Evolutionary conservation across 2,113 vertebrate species (phyloP), one percentile per base, ranked within the genome.

Genomic region (Ochotona curzoniae): DNA sequence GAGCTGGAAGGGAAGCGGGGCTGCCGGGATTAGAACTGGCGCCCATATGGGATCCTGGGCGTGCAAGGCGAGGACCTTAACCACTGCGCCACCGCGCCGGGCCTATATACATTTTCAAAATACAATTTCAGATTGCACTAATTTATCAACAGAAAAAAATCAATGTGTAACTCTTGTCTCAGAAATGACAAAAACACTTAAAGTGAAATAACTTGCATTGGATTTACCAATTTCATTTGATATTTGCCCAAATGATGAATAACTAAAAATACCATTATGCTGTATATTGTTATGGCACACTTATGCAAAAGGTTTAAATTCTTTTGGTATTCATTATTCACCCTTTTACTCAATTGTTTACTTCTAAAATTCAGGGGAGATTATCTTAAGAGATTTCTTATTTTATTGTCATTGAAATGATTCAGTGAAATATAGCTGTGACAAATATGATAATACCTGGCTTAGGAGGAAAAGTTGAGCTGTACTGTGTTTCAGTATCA

Each of bases 351-450:
- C 79, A 96, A 74, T 88, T 84, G 90, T 82, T 96, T 93, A 73
- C 73, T 86, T 93, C 94, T 91, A 92, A 96, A 87, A 51, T 64
- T n/a, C 83, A 89, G 0, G 38, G 64, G 57, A 92, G 91, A 76
- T 15, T 74, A 30, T 90, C 76, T 74, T 61, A 94, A 90, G 38
- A 93, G 38, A 82, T 57, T 78, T 64, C 21, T 96, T 95, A 88
- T 44, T 44, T 95, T 93, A 63, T 57, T 95, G 44, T 47, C 61
- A 93, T 97, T 75, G 71, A 85, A 86, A 82, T 91, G 61, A 93
- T 94, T 95, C 91, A 95, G 78, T 97, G 93, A 97, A 96, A 97
- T 97, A 96, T 96, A 80, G 66, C 76, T 94, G 95, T 95, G 91
- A 97, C 87, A 94, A 91, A 95, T 12, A 89, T 96, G 97, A 97